Evolutionary conservation across 1,140 invertebrate genomes (phyloP).

Genomic region (Drosophila tristis): DNA sequence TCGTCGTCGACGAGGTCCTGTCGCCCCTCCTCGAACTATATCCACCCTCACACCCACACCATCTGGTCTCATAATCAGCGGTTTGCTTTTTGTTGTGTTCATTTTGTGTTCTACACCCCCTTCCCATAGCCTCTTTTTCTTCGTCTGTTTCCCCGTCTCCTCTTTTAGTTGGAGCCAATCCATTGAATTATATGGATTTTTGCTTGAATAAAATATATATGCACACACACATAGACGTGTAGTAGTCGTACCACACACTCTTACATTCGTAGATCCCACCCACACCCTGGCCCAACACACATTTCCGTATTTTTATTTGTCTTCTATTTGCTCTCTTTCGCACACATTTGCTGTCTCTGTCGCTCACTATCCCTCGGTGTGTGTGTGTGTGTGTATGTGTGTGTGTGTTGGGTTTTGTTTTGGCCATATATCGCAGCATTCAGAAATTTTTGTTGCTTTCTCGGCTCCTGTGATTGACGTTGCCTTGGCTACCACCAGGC

Average conservation of each 20-base stretch:
- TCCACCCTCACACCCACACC: not conserved
- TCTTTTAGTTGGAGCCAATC: constrained; percentile 53
- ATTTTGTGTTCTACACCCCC: constrained; percentile 50
- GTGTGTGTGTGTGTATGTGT: constrained; percentile 44
- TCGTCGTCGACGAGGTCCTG: constrained; percentile 18
- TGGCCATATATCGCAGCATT: constrained; percentile 46
- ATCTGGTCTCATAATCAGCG: constrained; percentile 66
- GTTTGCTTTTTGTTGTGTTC: constrained; percentile 77
- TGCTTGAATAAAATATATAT: constrained; percentile 68
- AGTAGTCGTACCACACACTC: not conserved
- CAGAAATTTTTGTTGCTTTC: constrained; percentile 51
- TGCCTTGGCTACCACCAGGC: constrained; percentile 68
- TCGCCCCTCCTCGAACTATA: not conserved
- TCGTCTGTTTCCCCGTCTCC: not conserved
- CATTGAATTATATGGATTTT: constrained; percentile 82
- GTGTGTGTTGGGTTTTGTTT: constrained; percentile 62
- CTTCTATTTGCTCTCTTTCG: constrained; percentile 32
- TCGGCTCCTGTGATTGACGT: constrained; percentile 68
- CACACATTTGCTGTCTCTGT: constrained; percentile 10
- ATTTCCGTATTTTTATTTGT: constrained; percentile 73
- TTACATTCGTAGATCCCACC: constrained; percentile 1
- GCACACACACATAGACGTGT: not conserved
- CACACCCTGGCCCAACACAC: constrained; percentile 65
- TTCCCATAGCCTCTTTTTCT: constrained; percentile 9
- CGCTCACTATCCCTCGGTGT: constrained; percentile 3